phyloP scores from a whole-genome alignment of 2,797 vertebrate species.

The Gallirallus australis region DNA sequence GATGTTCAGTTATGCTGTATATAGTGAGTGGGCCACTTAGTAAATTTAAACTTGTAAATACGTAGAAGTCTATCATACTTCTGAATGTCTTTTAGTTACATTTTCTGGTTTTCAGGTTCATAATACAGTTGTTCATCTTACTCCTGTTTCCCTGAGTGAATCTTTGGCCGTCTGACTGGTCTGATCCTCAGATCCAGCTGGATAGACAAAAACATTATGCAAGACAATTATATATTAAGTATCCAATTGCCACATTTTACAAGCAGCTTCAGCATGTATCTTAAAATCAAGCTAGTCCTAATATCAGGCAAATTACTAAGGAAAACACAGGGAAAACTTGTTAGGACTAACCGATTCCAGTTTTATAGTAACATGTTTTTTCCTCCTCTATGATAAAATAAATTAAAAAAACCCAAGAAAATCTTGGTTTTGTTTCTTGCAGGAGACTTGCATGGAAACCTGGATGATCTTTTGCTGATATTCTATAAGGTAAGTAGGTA shows the following conservation, averaged over 20 bases:
- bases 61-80: background rate
- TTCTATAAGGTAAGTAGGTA: slow-evolving; percentile 91
- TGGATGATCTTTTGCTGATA: slow-evolving; percentile 95
- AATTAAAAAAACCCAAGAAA: background rate
- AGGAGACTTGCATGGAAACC: slow-evolving; percentile 96
- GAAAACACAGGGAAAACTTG: background rate
- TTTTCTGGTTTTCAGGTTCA: background rate
- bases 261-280: background rate
- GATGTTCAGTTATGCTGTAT: background rate
- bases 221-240: background rate
- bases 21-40: background rate
- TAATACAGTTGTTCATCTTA: background rate
- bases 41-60: background rate
- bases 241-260: background rate
- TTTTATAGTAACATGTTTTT: background rate
- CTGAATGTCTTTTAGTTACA: background rate
- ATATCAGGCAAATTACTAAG: background rate
- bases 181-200: background rate
- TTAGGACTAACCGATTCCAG: background rate
- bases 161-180: background rate
- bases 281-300: background rate
- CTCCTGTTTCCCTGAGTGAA: background rate
- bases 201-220: background rate
- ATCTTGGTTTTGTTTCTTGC: slow-evolving; percentile 13
- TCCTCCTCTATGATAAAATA: background rate